phyloP scores from a whole-genome alignment of 2,888 invertebrate genomes.

The Rhingia campestris region DNA sequence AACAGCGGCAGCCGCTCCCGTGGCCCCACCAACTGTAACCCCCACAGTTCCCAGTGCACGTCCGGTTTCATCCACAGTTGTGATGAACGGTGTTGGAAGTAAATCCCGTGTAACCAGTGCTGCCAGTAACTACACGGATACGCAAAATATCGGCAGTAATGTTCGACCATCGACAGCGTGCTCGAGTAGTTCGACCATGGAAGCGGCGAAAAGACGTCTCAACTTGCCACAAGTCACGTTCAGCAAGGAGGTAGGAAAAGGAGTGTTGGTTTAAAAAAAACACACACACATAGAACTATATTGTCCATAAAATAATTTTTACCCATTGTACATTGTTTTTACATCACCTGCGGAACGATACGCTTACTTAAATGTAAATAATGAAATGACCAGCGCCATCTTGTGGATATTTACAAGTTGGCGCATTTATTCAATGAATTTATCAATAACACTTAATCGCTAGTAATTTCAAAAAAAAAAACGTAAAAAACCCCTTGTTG shows the following conservation, averaged over 20 bases:
- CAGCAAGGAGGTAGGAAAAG: slow-evolving; percentile 95
- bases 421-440: neutral
- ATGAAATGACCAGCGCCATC: neutral
- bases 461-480: no score
- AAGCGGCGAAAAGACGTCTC: slow-evolving; percentile 85
- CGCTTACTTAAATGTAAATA: slow-evolving; percentile 50
- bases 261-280: slow-evolving; percentile 89
- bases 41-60: slow-evolving; percentile 32
- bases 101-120: slow-evolving; percentile 73
- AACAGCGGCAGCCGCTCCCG: slow-evolving; percentile 61
- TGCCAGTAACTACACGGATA: slow-evolving; percentile 76
- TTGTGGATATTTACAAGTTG: neutral
- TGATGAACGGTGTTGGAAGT: slow-evolving; percentile 76
- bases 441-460: neutral
- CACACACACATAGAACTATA: slow-evolving; percentile 30
- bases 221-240: slow-evolving; percentile 92
- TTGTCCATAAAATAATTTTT: slow-evolving; percentile 35
- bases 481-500: no score
- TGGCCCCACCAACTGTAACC: slow-evolving; percentile 54
- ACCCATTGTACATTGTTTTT: slow-evolving; percentile 40
- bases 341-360: slow-evolving; percentile 46
- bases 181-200: slow-evolving; percentile 86
- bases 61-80: slow-evolving; percentile 73
- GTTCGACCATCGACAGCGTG: slow-evolving; percentile 88
- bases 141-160: slow-evolving; percentile 77